Percentiles rank a stretch among this genome's conserved stretches.
Conservation (phyloP, 2,797 vertebrate genomes). For the Pelodytes ibericus region DNA sequence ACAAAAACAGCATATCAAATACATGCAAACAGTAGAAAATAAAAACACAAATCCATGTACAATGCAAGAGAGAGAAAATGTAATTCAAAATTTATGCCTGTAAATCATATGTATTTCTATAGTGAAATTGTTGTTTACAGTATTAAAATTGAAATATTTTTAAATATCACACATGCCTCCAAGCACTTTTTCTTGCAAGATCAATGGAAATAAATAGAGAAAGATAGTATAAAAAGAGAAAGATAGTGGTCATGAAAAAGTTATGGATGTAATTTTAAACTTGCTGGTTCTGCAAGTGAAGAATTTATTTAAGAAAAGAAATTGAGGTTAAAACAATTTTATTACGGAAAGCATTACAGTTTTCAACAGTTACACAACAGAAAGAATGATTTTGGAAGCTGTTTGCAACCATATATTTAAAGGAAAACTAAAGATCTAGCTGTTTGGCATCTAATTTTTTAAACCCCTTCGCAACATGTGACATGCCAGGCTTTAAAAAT, state of each 20-base stretch:
- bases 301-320: slow-evolving; percentile 2
- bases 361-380: not conserved
- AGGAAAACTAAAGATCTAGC: too few relatives aligned
- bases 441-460: too few relatives aligned
- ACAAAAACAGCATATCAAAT: too few relatives aligned
- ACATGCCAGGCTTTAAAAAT: too few relatives aligned
- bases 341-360: not conserved
- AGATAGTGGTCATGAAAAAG: not conserved
- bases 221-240: too few relatives aligned
- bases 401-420: too few relatives aligned
- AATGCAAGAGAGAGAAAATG: too few relatives aligned
- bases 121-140: not conserved
- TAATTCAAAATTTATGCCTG: not conserved
- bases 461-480: too few relatives aligned
- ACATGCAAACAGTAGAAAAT: too few relatives aligned
- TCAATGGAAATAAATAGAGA: not conserved
- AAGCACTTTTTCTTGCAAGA: not conserved
- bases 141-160: not conserved
- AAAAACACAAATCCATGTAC: too few relatives aligned
- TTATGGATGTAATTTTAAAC: slow-evolving; percentile 3
- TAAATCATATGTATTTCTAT: not conserved
- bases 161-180: not conserved
- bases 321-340: slow-evolving; percentile 1
- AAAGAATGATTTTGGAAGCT: not conserved
- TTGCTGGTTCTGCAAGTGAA: not conserved